Evolutionary conservation across 2,113 vertebrate species (phyloP).

Genomic region (Craseonycteris thonglongyai): DNA sequence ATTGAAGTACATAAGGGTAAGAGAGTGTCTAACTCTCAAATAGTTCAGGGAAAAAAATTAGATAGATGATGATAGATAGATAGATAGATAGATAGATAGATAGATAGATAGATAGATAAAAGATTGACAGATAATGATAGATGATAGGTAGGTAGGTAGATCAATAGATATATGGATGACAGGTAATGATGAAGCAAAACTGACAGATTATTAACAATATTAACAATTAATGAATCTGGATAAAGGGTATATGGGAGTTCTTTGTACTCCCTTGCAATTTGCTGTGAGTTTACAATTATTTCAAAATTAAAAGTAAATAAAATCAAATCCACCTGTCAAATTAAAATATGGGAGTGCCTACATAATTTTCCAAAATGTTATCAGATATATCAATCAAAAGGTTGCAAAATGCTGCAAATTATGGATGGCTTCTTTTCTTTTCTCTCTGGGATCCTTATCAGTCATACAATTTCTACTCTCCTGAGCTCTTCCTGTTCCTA

Average conservation of each 20-base stretch:
- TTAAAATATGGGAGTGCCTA: background rate
- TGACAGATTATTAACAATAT: background rate
- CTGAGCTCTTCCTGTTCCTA: background rate
- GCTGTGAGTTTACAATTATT: background rate
- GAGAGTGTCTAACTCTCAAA: background rate
- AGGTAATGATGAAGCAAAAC: background rate
- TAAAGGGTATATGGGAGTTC: background rate
- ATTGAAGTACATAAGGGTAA: background rate
- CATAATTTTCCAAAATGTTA: background rate
- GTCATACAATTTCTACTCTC: background rate
- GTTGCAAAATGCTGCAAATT: background rate
- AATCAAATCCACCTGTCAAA: background rate
- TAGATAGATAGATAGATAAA: background rate
- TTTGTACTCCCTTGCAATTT: background rate
- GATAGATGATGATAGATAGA: background rate
- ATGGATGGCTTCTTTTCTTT: background rate
- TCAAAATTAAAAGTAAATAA: slow-evolving; percentile 10
- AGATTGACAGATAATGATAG: background rate
- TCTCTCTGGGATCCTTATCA: background rate
- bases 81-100: background rate
- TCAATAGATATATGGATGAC: background rate
- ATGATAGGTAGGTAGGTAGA: background rate
- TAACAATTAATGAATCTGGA: background rate
- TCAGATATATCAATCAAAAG: background rate
- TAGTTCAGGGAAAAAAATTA: background rate